These are phyloP conservation scores for Merluccius polli DNA, from an alignment of 2,797 vertebrate genomes.

Conservation along the genomic window DNA sequence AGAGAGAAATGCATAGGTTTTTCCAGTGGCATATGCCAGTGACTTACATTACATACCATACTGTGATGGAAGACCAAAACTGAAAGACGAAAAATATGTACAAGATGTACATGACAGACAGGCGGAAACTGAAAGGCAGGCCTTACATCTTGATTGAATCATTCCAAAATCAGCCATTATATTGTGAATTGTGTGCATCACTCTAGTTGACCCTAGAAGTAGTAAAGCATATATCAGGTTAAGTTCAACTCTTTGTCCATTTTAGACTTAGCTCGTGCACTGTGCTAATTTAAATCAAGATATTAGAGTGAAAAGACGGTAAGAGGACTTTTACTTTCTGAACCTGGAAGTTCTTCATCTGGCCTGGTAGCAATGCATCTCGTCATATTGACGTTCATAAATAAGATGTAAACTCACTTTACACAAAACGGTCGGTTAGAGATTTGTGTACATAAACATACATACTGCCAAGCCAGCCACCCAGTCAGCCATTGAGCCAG, in stretches of 20 bases:
- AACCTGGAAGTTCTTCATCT: not conserved
- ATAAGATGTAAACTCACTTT: not conserved
- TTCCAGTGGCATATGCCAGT: not conserved
- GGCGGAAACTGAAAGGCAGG: not conserved
- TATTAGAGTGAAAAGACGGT: not conserved
- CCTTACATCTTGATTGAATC: not conserved
- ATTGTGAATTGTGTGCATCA: not conserved
- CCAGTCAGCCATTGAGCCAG: slow-evolving; percentile 4
- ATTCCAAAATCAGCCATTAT: not conserved
- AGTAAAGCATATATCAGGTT: not conserved
- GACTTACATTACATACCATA: not conserved
- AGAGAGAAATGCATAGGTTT: not conserved
- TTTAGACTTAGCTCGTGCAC: not conserved
- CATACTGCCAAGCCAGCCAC: not conserved
- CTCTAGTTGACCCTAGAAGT: not conserved
- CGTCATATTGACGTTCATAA: too few relatives aligned
- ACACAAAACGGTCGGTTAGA: too few relatives aligned
- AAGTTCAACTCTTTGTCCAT: not conserved
- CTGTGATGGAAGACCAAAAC: not conserved
- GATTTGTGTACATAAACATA: not conserved
- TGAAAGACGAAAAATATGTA: too few relatives aligned
- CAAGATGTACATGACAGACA: too few relatives aligned
- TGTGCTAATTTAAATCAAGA: not conserved
- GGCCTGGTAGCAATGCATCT: too few relatives aligned
- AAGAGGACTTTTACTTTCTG: not conserved